Evolutionary conservation across 2,113 vertebrate species (phyloP).

Genomic region (Grantiella picta): DNA sequence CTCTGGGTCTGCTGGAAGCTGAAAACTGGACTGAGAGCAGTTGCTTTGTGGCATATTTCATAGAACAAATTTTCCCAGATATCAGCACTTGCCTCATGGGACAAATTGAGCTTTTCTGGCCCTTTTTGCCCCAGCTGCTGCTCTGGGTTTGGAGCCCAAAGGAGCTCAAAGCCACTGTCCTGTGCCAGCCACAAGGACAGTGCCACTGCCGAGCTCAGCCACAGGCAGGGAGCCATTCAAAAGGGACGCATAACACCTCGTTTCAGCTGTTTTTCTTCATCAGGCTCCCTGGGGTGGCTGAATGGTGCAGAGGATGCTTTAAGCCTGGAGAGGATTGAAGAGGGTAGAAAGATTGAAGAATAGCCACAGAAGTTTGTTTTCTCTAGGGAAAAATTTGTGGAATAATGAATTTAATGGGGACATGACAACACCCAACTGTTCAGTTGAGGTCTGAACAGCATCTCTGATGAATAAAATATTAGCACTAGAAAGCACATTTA

Average conservation of each 20-base stretch:
- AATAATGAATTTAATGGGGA: slow-evolving; percentile 2
- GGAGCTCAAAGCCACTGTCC: neutral
- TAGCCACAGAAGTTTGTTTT: neutral
- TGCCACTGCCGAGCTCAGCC: neutral
- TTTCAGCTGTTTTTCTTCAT: neutral
- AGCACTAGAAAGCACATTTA: neutral
- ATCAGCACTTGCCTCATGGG: rapidly evolving
- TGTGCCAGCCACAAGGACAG: neutral
- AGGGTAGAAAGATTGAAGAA: neutral
- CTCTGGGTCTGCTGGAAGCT: neutral
- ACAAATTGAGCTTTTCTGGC: neutral
- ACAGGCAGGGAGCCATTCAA: rapidly evolving
- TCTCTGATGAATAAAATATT: slow-evolving; percentile 31
- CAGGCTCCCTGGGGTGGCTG: neutral
- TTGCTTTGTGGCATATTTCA: neutral
- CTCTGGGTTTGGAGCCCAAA: neutral
- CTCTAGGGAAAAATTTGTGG: neutral
- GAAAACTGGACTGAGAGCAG: neutral
- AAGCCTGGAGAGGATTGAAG: neutral
- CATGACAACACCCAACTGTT: neutral
- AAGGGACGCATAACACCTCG: neutral
- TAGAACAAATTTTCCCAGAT: neutral
- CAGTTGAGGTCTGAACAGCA: neutral
- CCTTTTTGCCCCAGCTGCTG: neutral
- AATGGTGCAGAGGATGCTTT: neutral